Base-by-base conservation (phyloP, 2,888 invertebrate genomes). In the Drosophila mimica region DNA sequence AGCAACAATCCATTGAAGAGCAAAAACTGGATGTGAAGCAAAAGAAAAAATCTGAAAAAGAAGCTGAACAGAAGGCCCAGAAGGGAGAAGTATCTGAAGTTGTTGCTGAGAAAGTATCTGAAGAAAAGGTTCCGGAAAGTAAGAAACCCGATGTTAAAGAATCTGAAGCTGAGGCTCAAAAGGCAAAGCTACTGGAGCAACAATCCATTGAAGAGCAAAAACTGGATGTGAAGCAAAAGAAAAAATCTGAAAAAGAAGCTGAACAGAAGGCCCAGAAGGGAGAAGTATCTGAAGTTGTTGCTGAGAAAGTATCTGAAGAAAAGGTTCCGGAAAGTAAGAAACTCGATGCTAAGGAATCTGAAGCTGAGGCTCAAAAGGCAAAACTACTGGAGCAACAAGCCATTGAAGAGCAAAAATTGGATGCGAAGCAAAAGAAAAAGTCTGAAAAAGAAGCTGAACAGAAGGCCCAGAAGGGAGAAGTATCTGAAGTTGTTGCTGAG, bases 271-370 rank as follows among this genome's bases (percentile, higher is more conserved):
- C 38, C 0, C 38, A 54, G 13, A n/a, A 40, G 11, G 63, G 13
- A 17, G 54, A 63, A 30, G 20, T 52, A 28, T 60, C 52, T 34
- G 52, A 66, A 17, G 13, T 36, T 5, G 15, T 52, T 11, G 43
- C 52, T 15, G 56, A 36, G 17, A 34, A 56, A 11, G n/a, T 46
- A 4, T 34, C 54, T 20, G 52, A 59, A 17, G 36, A 59, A 34
- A 56, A 34, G 7, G 3, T 30, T 0, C 15, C 17, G 0, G 61
- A 53, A n/a, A 33, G n/a, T 15, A 17, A 43, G 43, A 53, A 43
- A 1, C 4, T 5, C 4, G n/a, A 36, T 60, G 30, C 69, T 1
- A 51, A 66, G 25, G 76, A 82, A 6, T 61, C 68, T 5, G 48
- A 74, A 17, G 1, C n/a, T 3, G 54, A 72, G 25, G n/a, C 64